Evolutionary conservation across 2,888 invertebrate species (phyloP), one percentile per base, ranked within the genome.

Genomic region (Petrolisthes manimaculis): DNA sequence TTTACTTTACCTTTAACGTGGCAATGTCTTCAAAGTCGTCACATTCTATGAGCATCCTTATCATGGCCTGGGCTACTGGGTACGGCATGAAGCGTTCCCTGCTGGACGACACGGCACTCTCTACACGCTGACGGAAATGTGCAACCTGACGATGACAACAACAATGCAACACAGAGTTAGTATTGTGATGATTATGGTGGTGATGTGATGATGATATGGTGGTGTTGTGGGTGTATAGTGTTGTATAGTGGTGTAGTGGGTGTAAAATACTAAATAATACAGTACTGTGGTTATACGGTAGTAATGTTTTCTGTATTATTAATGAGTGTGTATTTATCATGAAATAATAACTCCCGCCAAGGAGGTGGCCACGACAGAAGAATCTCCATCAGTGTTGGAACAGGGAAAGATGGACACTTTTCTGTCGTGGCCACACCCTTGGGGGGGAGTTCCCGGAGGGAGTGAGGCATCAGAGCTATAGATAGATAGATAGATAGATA

Each of bases 11-110:
- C 93, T 94, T 93, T 91, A 95, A 95, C 92, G 98, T 98, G 90
- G 98, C 98, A 92, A 98, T 97, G 93, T 97, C 97, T 94, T 98
- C 97, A 95, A 98, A 97, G 92, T 97, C 97, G 94, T 98, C 98
- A 94, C 98, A 98, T 94, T 98, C 98, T 93, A 98, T 97, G 91
- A 98, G 95, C 91, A 97, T 96, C 93, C 96, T 96, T 92, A 98
- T 97, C 97, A 97, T 97, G 92, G 96, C 95, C 92, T 96, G 94
- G 91, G 97, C 96, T 92, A 97, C 95, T 92, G 97, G 97, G 92
- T 96, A 95, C 91, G 97, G 96, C 93, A 91, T 92, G 84, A 95
- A 95, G 91, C 97, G 95, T 94, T 97, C 97, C 88, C 93, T 95
- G 84, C 96, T 96, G 92, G 97, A 97, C 92, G 96, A 97, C 89